Evolutionary conservation across 2,113 vertebrate genomes (phyloP).

Genomic region (Mandrillus leucophaeus): DNA sequence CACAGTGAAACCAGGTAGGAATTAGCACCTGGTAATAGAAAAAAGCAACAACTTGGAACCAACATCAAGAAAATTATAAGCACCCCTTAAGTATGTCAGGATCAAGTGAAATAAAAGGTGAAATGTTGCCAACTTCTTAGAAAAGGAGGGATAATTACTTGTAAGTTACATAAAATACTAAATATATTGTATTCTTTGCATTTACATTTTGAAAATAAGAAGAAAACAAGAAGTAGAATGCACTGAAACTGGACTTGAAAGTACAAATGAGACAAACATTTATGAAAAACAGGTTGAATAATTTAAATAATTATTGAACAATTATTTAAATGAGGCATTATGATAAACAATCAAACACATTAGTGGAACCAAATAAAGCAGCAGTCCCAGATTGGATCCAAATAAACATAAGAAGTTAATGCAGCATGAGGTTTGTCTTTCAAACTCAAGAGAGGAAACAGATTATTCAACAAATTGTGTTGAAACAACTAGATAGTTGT

Average conservation of each 20-base stretch:
- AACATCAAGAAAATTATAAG: not conserved
- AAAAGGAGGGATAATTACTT: not conserved
- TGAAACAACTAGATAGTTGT: not conserved
- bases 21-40: not conserved
- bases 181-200: not conserved
- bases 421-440: not conserved
- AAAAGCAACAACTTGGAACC: not conserved
- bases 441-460: not conserved
- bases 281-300: not conserved
- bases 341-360: not conserved
- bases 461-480: not conserved
- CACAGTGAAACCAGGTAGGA: slow-evolving; percentile 84
- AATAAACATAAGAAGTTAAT: not conserved
- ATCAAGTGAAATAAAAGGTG: not conserved
- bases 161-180: not conserved
- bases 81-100: not conserved
- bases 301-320: not conserved
- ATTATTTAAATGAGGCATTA: not conserved
- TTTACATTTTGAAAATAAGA: slow-evolving; percentile 8
- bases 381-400: not conserved
- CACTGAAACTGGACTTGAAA: not conserved
- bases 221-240: not conserved
- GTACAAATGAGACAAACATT: not conserved
- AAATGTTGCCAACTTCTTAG: not conserved
- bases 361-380: not conserved